A percentile compares a stretch with the other conserved stretches of the same genome.
These are phyloP conservation scores for Ctena decussata DNA, from an alignment of 2,888 invertebrate species.

Conservation along the genomic window DNA sequence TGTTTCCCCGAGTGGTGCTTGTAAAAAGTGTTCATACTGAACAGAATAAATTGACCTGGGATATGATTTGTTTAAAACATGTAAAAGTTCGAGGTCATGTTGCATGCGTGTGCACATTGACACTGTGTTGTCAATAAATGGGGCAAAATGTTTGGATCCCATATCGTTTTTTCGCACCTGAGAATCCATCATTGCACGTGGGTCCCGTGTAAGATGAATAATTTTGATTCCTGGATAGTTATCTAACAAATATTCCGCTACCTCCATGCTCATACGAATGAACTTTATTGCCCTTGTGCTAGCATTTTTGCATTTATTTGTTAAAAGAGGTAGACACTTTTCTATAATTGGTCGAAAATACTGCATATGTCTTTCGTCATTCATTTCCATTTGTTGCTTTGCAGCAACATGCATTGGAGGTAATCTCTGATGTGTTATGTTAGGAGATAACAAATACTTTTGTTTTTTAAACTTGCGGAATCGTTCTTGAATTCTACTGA, in stretches of 20 bases:
- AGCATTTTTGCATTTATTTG: conserved; percentile 24
- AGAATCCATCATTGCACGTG: conserved; percentile 63
- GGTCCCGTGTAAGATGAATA: conserved; percentile 57
- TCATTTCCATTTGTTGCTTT: no score
- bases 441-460: no score
- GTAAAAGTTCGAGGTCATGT: conserved; percentile 15
- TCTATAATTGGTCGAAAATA: neutral
- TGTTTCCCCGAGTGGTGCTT: neutral
- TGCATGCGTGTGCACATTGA: conserved; percentile 45
- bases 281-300: conserved; percentile 33
- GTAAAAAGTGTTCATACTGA: conserved; percentile 48
- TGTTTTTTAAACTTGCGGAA: no score
- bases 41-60: conserved; percentile 25
- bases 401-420: no score
- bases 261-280: conserved; percentile 52
- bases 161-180: conserved; percentile 54
- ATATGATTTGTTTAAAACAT: conserved; percentile 21
- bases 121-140: conserved; percentile 8
- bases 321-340: conserved; percentile 40
- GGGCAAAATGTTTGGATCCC: neutral
- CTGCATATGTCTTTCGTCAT: no score
- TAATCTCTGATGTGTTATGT: no score
- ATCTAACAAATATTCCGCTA: conserved; percentile 21
- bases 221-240: conserved; percentile 31
- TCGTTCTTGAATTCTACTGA: no score